Percentiles rank a stretch among this genome's conserved stretches.
These are phyloP conservation scores for Brachionus calyciflorus DNA, from an alignment of 1,140 invertebrate species.

Conservation along the genomic window DNA sequence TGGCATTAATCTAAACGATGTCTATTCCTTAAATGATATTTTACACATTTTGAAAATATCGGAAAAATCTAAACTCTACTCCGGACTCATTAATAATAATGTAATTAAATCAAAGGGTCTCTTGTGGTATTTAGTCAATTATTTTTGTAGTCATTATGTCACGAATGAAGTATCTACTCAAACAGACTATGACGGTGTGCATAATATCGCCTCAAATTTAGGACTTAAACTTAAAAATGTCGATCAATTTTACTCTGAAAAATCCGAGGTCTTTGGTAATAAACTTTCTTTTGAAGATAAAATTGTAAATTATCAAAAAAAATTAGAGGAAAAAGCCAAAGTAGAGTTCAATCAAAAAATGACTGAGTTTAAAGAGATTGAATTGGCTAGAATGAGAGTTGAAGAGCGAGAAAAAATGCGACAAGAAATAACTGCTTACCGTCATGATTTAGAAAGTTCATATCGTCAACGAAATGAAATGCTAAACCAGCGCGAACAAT, in stretches of 20 bases:
- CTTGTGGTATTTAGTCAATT: constrained; percentile 36
- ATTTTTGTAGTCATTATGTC: constrained; percentile 37
- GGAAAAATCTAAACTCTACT: constrained; percentile 27
- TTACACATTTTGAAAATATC: constrained; percentile 41
- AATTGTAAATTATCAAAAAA: constrained; percentile 30
- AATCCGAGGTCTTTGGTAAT: constrained; percentile 1
- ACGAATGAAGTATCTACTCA: constrained; percentile 17
- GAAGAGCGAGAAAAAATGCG: constrained; percentile 40
- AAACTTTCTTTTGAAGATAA: constrained; percentile 35
- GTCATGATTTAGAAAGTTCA: constrained; percentile 8
- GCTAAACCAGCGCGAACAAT: constrained; percentile 17
- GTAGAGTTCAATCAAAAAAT: constrained; percentile 22
- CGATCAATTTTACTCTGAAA: background rate
- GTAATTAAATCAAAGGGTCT: constrained; percentile 7
- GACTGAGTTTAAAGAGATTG: constrained; percentile 26
- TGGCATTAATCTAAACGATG: constrained; percentile 38
- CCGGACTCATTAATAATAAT: background rate
- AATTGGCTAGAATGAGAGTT: constrained; percentile 13
- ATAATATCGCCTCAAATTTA: constrained; percentile 30
- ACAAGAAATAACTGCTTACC: background rate
- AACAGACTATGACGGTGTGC: constrained; percentile 33
- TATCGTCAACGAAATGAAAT: constrained; percentile 7
- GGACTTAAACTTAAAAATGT: constrained; percentile 9
- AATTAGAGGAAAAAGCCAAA: constrained; percentile 30
- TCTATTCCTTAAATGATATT: constrained; percentile 4